These are phyloP conservation scores for Dione vanillae DNA, from an alignment of 2,888 invertebrate genomes.

Conservation along the genomic window DNA sequence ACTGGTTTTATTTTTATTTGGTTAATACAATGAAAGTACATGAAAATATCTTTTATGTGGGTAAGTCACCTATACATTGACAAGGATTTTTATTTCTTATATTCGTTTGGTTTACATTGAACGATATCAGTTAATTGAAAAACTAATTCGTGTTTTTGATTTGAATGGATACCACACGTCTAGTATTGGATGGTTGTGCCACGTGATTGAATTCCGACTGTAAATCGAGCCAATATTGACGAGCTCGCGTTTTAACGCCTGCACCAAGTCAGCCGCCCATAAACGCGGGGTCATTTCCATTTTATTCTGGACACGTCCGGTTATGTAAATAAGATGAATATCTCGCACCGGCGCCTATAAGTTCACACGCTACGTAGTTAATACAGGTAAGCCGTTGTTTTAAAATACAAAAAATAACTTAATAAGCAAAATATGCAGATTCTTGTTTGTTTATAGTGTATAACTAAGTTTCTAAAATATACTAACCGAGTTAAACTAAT, in stretches of 20 bases:
- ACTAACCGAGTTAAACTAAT: too few relatives aligned
- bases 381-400: constrained; percentile 16
- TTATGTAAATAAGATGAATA: constrained; percentile 70
- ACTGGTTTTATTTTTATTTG: background rate
- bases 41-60: too few relatives aligned
- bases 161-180: background rate
- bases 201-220: constrained; percentile 59
- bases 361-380: constrained; percentile 46
- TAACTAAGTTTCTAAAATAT: background rate
- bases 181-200: constrained; percentile 19
- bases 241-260: constrained; percentile 56
- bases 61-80: background rate
- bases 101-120: background rate
- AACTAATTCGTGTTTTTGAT: constrained; percentile 10
- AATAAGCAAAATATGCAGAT: background rate
- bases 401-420: constrained; percentile 5
- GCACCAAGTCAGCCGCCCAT: constrained; percentile 36
- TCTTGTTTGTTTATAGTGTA: background rate
- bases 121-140: background rate
- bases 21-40: too few relatives aligned
- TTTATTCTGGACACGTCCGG: constrained; percentile 81
- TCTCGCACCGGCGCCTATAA: constrained; percentile 45
- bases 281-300: constrained; percentile 71
- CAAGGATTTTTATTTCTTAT: background rate
- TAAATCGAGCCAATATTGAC: constrained; percentile 69